phyloP scores from a whole-genome alignment of 2,113 vertebrate species.

The Pygoscelis antarcticus region DNA sequence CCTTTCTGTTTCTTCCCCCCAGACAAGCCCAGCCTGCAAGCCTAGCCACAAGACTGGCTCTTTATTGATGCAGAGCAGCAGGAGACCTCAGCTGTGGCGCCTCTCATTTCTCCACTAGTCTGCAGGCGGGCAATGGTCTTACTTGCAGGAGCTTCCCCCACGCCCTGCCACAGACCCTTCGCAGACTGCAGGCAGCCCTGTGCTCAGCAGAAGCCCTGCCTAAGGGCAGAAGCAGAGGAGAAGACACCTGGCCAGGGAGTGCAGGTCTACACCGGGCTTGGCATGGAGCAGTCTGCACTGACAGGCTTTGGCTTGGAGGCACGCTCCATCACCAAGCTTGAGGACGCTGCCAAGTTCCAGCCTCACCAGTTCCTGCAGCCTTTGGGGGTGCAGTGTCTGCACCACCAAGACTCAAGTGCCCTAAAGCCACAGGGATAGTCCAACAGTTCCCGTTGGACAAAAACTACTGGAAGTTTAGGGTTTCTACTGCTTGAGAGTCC shows the following conservation, averaged over 20 bases:
- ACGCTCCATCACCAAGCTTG: rapidly evolving
- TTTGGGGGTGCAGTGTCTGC: not conserved
- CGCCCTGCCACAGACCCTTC: not conserved
- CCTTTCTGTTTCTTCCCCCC: not conserved
- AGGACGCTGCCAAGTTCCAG: not conserved
- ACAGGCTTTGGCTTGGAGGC: not conserved
- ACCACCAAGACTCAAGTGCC: not conserved
- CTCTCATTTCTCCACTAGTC: not conserved
- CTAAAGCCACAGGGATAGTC: not conserved
- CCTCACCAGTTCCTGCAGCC: not conserved
- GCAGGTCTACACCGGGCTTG: not conserved
- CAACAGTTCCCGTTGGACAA: rapidly evolving
- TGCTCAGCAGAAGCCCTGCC: not conserved
- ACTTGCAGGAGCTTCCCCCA: not conserved
- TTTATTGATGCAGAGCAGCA: not conserved
- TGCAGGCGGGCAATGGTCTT: not conserved
- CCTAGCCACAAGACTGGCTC: not conserved
- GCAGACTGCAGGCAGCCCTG: not conserved
- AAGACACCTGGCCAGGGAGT: not conserved
- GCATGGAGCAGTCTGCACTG: not conserved
- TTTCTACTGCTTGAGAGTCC: not conserved
- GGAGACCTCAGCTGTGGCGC: not conserved
- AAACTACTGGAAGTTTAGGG: not conserved
- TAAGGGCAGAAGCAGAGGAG: not conserved
- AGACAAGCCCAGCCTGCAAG: not conserved